Evolutionary conservation across 2,888 invertebrate species (phyloP).

Genomic region (Drosophila demipolita): DNA sequence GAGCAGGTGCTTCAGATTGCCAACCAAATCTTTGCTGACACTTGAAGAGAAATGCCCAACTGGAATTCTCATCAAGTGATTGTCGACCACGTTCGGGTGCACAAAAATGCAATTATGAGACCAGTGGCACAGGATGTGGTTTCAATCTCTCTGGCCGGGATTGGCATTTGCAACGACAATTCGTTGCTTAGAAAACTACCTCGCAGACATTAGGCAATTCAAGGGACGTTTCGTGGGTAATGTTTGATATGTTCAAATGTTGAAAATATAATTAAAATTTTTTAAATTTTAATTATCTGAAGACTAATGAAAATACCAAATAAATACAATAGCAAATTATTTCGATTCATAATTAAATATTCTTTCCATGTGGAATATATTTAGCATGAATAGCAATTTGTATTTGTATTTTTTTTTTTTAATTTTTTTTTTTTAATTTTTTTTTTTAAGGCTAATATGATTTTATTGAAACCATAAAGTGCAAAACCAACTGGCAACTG

Average conservation of each 20-base stretch:
- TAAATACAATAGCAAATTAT: background rate
- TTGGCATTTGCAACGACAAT: background rate
- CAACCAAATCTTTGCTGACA: slow-evolving; percentile 9
- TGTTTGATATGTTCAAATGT: background rate
- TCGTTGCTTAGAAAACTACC: background rate
- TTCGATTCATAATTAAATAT: background rate
- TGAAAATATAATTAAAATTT: background rate
- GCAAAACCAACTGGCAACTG: background rate
- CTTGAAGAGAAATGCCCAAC: background rate
- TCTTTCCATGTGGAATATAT: background rate
- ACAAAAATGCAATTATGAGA: slow-evolving; percentile 66
- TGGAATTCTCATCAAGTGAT: slow-evolving; percentile 1
- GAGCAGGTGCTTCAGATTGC: slow-evolving; percentile 15
- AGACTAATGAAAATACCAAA: too few relatives aligned
- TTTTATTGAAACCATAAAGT: background rate
- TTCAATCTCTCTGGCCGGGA: background rate
- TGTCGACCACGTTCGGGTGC: slow-evolving; percentile 28
- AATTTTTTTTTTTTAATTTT: too few relatives aligned
- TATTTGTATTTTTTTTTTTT: too few relatives aligned
- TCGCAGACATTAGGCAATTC: background rate
- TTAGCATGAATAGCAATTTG: background rate
- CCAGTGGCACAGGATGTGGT: slow-evolving; percentile 5
- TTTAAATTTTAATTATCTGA: background rate
- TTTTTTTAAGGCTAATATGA: background rate
- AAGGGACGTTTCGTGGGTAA: background rate